Percentiles rank a stretch among this genome's conserved stretches.
Evolutionary conservation across 2,797 vertebrate genomes (phyloP).

Genomic region (Sarcoramphus papa): DNA sequence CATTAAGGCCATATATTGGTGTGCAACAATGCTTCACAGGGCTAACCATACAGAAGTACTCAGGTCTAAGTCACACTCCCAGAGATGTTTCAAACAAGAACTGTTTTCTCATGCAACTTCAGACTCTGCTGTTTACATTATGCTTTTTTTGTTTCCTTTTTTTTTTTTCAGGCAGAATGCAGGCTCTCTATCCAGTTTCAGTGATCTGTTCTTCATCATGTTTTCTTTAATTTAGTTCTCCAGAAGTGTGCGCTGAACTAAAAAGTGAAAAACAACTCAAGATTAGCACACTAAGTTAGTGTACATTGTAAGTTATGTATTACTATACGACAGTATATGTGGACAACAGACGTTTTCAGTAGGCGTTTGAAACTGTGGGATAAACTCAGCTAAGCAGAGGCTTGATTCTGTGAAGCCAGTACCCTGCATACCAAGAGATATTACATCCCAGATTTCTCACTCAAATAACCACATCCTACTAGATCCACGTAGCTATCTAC

Average conservation of each 20-base stretch:
- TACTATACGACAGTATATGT: neutral
- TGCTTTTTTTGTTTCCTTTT: neutral
- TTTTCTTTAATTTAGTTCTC: slow-evolving; percentile 37
- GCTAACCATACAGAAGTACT: slow-evolving; percentile 33
- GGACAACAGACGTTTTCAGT: neutral
- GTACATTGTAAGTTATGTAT: neutral
- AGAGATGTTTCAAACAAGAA: neutral
- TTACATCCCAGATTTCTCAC: neutral
- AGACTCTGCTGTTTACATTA: neutral
- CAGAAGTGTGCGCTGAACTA: slow-evolving; percentile 67
- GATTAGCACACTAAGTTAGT: neutral
- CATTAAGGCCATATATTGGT: slow-evolving; percentile 17
- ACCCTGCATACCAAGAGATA: neutral
- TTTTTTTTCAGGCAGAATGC: neutral
- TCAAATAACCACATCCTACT: neutral
- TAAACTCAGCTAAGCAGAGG: neutral
- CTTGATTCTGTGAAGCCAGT: neutral
- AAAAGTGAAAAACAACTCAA: neutral
- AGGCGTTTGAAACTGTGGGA: neutral
- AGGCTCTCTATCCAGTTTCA: slow-evolving; percentile 45
- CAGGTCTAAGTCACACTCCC: neutral
- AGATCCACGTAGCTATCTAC: neutral
- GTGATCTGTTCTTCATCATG: neutral
- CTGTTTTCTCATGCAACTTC: neutral
- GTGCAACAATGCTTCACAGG: slow-evolving; percentile 21